Conservation (phyloP, 2,113 vertebrate genomes). For the Pipra filicauda region DNA sequence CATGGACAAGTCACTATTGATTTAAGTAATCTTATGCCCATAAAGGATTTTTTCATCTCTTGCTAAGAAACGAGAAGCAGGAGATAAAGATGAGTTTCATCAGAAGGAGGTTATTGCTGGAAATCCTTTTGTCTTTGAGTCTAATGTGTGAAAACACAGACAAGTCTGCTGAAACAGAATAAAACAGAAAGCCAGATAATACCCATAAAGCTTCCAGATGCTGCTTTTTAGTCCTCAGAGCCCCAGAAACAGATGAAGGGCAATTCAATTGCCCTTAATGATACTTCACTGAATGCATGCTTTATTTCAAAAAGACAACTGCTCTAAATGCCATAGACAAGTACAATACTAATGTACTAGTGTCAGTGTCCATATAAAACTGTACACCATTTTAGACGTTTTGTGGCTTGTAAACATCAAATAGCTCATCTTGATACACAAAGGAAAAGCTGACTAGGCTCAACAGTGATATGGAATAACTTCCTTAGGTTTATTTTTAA, state of each 20-base stretch:
- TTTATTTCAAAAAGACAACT: constrained; percentile 24
- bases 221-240: constrained; percentile 1
- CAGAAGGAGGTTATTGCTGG: neutral
- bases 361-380: neutral
- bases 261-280: constrained; percentile 42
- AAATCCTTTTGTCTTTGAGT: constrained; percentile 16
- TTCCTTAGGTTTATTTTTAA: neutral
- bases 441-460: neutral
- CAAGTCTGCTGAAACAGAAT: neutral
- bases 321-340: constrained; percentile 2
- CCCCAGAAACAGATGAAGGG: constrained; percentile 25
- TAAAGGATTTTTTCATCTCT: neutral
- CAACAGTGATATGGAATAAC: neutral
- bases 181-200: constrained; percentile 9
- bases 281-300: neutral
- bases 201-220: constrained; percentile 25
- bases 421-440: neutral
- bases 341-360: neutral
- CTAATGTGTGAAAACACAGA: neutral
- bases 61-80: neutral
- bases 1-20: neutral
- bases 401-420: neutral
- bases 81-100: neutral
- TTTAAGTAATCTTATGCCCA: neutral
- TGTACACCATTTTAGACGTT: neutral